Base-by-base conservation (phyloP, 2,888 invertebrate species). In the Cataglyphis altisquamis region DNA sequence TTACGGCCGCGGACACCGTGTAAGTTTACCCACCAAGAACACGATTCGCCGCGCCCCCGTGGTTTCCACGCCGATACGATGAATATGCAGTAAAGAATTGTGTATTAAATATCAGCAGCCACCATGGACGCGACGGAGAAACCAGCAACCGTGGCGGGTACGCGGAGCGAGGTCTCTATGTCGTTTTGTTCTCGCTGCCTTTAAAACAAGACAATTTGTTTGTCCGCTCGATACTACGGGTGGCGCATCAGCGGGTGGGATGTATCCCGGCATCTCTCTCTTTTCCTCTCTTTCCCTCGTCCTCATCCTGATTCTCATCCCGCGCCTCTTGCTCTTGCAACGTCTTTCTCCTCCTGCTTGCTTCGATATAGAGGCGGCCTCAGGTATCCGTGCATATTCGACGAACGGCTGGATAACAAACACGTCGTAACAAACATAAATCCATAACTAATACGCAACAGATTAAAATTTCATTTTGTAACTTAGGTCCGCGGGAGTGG, bases 391-490 rank as follows among this genome's bases (percentile, higher is more conserved):
- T 83, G 83, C 60, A 41, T 39, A 74, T 66, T 72, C 84, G 84
- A 74, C 63, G 70, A 84, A 83, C 75, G 67, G 68, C 81, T 48
- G 74, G 36, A 62, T 75, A 83, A 57, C 82, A 73, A 80, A 80
- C 81, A 52, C 84, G 21, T 86, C 75, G 84, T 88, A 89, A 88
- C 88, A 89, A 89, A 91, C 87, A 90, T 90, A 92, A 91, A 93
- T 93, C 92, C 91, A 92, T 93, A 93, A 92, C 92, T 92, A 93
- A 93, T 92, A 91, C 88, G 90, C 86, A 89, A 89, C 91, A 88
- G 91, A 93, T 93, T 92, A 93, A 93, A 93, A 93, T 93, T 93
- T 92, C 92, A 92, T 93, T 92, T 87, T 88, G 80, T 87, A 89
- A 93, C 91, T 93, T 92, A 90, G 80, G 85, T 62, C 83, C 83